phyloP scores from a whole-genome alignment of 2,113 vertebrate species.

The Podocnemis expansa region DNA sequence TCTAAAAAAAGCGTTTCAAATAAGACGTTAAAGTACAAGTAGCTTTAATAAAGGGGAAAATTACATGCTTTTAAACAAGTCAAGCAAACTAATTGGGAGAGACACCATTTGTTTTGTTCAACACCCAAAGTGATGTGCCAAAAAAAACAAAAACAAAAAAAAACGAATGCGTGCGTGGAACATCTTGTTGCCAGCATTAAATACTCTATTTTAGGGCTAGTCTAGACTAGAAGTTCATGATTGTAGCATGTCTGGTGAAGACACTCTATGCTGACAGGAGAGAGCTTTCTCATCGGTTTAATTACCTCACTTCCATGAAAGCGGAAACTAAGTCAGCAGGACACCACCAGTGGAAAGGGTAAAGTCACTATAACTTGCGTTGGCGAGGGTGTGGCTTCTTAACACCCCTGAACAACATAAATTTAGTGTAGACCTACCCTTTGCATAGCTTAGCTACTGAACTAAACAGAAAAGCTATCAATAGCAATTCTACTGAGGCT shows the following conservation, averaged over 20 bases:
- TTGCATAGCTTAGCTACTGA: background rate
- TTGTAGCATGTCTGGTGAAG: too few species aligned
- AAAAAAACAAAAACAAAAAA: background rate
- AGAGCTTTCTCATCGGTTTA: too few species aligned
- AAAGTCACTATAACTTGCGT: too few species aligned
- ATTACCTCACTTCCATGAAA: too few species aligned
- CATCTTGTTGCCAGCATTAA: background rate
- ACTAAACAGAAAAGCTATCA: background rate
- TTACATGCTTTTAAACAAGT: background rate
- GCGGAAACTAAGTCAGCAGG: too few species aligned
- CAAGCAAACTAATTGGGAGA: background rate
- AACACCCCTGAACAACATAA: too few species aligned
- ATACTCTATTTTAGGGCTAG: background rate
- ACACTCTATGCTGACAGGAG: too few species aligned
- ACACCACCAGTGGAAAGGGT: too few species aligned
- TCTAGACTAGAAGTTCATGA: too few species aligned
- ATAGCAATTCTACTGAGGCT: background rate
- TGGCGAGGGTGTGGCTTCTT: too few species aligned
- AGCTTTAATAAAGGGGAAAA: background rate
- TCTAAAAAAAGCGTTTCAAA: background rate
- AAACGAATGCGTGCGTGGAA: too few species aligned
- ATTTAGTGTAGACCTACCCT: background rate
- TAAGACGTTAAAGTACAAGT: background rate
- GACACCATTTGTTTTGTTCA: background rate
- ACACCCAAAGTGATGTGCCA: background rate